These are phyloP conservation scores for Chaenodraco wilsoni DNA, from an alignment of 2,797 vertebrate species.

Conservation along the genomic window DNA sequence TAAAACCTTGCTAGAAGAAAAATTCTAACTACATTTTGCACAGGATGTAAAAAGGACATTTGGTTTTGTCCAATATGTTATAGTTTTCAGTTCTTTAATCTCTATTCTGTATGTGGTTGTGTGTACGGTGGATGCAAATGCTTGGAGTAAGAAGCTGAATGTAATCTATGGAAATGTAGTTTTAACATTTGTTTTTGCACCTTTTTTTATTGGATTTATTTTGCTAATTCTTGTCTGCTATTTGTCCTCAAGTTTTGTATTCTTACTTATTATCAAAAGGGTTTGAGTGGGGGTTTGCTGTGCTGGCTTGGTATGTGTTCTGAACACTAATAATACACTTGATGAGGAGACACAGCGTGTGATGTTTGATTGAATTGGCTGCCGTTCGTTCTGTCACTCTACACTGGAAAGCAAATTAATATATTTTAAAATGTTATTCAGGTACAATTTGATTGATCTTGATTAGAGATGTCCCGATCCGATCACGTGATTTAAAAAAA, in stretches of 20 bases:
- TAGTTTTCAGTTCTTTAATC: not conserved
- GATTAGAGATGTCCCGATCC: too few species aligned
- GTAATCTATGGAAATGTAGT: constrained; percentile 44
- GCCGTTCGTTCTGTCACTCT: not conserved
- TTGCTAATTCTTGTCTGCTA: constrained; percentile 2
- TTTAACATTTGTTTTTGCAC: constrained; percentile 38
- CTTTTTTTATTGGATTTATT: constrained; percentile 4
- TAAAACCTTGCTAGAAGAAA: constrained; percentile 15
- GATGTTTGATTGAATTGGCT: constrained; percentile 4
- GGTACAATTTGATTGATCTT: not conserved
- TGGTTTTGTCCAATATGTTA: constrained; percentile 12
- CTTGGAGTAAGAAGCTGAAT: constrained; percentile 36
- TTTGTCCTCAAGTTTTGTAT: constrained; percentile 28
- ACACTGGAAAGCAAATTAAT: not conserved
- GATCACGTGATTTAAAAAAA: too few species aligned
- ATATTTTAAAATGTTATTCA: not conserved
- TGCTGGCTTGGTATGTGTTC: constrained; percentile 38
- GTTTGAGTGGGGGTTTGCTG: constrained; percentile 45
- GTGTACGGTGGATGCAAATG: constrained; percentile 11
- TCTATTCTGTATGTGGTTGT: constrained; percentile 27
- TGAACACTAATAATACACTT: constrained; percentile 25
- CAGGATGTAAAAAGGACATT: constrained; percentile 33
- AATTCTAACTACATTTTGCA: constrained; percentile 29
- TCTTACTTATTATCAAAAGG: constrained; percentile 36
- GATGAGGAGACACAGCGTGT: not conserved